Evolutionary conservation across 2,113 vertebrate species (phyloP), one percentile per base, ranked within the genome.

Genomic region (Megalops atlanticus): DNA sequence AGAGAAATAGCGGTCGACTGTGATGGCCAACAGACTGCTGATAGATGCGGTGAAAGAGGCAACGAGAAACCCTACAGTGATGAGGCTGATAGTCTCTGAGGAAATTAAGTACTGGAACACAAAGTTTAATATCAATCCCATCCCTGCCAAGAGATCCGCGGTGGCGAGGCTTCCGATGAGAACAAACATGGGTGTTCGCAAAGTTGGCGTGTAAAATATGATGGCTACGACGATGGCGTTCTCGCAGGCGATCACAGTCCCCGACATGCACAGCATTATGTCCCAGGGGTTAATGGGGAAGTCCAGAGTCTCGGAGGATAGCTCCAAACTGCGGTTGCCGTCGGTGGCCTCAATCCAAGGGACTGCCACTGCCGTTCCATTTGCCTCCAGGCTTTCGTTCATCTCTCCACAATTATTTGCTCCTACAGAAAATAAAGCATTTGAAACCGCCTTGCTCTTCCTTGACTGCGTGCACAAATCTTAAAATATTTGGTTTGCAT

Each of bases 141-240:
- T 93, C 15, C 98, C 98, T 0, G 98, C 97, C 85, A 99, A 93
- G 35, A 99, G 94, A 88, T 99, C 98, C 0, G 98, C 98, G 0
- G 97, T 98, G 85, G 98, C 98, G 86, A 99, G 91, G 89, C 98
- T 99, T 74, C 98, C 98, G 24, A 99, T 97, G 74, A 99, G 93
- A 85, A 96, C 95, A 58, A 99, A 99, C 97, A 97, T 98, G 72
- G 98, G 98, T 35, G 96, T 96, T 89, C 98, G 94, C 77, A 99
- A 90, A 0, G 95, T 89, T 0, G 98, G 98, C 0, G 97, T 97
- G 93, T 96, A 98, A 85, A 97, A 96, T 87, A 99, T 97, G 86
- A 98, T 97, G 35, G 96, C 98, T 79, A 99, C 95, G 15, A 99
- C 97, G 21, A 99, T 95, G 33, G 98, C 97, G 1, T 99, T 99